Conservation (phyloP, 1,140 invertebrate genomes). For the Cotesia vestalis region DNA sequence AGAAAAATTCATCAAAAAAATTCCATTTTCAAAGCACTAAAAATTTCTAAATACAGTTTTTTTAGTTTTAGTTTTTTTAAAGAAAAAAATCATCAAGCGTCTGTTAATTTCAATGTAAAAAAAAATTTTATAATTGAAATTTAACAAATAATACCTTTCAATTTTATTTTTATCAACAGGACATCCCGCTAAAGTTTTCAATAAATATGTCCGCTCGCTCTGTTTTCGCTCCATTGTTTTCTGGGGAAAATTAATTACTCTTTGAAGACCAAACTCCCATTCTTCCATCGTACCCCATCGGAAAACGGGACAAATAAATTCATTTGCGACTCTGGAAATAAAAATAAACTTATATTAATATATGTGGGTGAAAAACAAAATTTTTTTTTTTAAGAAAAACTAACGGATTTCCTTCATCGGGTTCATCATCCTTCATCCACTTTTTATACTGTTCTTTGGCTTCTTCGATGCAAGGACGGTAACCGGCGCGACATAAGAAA, state of each 20-base stretch:
- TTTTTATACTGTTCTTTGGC: constrained; percentile 72
- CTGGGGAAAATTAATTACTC: constrained; percentile 75
- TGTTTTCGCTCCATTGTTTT: constrained; percentile 67
- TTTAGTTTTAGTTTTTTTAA: too few species aligned
- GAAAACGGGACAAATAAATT: constrained; percentile 80
- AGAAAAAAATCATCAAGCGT: too few species aligned
- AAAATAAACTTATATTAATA: constrained; percentile 19
- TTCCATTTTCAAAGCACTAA: background rate
- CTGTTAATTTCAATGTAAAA: too few species aligned
- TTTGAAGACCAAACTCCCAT: constrained; percentile 80
- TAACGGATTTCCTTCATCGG: constrained; percentile 69
- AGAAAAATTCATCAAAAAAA: background rate
- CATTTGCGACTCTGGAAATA: constrained; percentile 72
- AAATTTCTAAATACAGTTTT: too few species aligned
- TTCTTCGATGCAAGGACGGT: constrained; percentile 75
- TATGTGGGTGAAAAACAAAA: constrained; percentile 1
- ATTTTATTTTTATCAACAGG: constrained; percentile 75
- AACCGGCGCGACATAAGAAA: constrained; percentile 77
- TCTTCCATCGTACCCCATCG: constrained; percentile 79
- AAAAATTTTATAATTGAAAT: background rate
- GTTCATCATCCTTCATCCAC: constrained; percentile 74
- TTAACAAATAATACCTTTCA: constrained; percentile 57
- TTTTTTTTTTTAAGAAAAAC: constrained; percentile 15
- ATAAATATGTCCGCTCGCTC: constrained; percentile 77
- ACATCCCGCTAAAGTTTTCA: constrained; percentile 80